Evolutionary conservation across 2,113 vertebrate species (phyloP), one percentile per base, ranked within the genome.

Genomic region (Oryzias woworae): DNA sequence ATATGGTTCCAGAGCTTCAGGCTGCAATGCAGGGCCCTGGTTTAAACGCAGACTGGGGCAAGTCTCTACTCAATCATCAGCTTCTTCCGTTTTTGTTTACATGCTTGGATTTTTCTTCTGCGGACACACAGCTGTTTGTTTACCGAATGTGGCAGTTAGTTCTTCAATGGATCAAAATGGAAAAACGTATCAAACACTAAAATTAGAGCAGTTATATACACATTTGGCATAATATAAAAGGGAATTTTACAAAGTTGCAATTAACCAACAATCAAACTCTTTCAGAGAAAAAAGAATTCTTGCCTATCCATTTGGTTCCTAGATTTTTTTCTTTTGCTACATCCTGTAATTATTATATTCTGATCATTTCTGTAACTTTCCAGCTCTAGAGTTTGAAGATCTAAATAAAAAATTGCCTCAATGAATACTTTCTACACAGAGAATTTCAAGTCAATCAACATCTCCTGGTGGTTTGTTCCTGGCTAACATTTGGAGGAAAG

Each of bases 81-180:
- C 61, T 82, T 70, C 75, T 52, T 36, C 59, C 66, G 23, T 58
- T 71, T 64, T 70, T 73, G 64, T 80, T 83, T 72, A 80, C 62
- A 43, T 73, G 69, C 72, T 76, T 65, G 54, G 36, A 23, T 47
- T 45, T 64, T 63, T 7, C 36, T 10, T 24, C 43, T 14, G 10
- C 15, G 1, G 36, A 53, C 50, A 45, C 73, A 59, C 55, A 67
- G 36, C 8, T 41, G 69, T 53, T 75, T 41, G 43, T 52, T 78
- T 75, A 54, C 7, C 20, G 52, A 52, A 60, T 48, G 36, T 36
- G 36, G 36, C 10, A 36, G 36, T 10, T 36, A 0, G 36, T 36
- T 12, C 10, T 53, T 52, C 28, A 23, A 43, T 28, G 28, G 61
- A 66, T 62, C 48, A 52, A 45, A 53, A 45, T 50, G 69, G 41